phyloP scores from a whole-genome alignment of 2,797 vertebrate genomes.

The Sciurus vulgaris region DNA sequence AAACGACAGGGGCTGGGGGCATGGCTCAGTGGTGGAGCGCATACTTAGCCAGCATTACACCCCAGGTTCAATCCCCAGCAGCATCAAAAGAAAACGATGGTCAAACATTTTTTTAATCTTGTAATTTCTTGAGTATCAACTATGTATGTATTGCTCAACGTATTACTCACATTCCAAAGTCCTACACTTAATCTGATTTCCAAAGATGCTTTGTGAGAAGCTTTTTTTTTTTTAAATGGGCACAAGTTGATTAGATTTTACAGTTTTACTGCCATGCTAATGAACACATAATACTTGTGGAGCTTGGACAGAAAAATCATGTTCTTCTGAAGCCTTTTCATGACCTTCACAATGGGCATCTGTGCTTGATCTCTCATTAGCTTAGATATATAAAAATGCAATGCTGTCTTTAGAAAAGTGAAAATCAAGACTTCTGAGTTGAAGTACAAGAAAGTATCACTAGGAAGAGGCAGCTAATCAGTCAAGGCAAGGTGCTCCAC shows the following conservation, averaged over 20 bases:
- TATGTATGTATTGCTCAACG: background rate
- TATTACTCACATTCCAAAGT: conserved; percentile 47
- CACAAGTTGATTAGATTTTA: background rate
- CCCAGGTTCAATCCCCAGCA: background rate
- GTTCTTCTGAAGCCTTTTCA: background rate
- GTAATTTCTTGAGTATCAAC: background rate
- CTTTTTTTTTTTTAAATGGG: background rate
- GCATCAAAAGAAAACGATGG: background rate
- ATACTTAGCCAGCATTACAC: background rate
- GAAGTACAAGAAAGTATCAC: background rate
- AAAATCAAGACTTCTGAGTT: background rate
- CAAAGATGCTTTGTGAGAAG: conserved; percentile 45
- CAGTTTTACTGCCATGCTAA: background rate
- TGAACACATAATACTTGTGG: background rate
- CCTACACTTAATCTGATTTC: background rate
- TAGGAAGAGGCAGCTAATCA: background rate
- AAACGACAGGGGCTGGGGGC: background rate
- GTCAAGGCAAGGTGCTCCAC: background rate
- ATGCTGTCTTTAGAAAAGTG: background rate
- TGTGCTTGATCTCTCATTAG: background rate
- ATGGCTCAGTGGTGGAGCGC: background rate
- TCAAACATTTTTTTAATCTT: background rate
- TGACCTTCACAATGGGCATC: background rate
- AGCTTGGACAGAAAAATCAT: background rate
- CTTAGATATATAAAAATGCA: background rate